Percentiles rank a stretch among this genome's conserved stretches.
These are phyloP conservation scores for Sebastes matsubarae DNA, from an alignment of 2,797 vertebrate genomes.

Conservation along the genomic window DNA sequence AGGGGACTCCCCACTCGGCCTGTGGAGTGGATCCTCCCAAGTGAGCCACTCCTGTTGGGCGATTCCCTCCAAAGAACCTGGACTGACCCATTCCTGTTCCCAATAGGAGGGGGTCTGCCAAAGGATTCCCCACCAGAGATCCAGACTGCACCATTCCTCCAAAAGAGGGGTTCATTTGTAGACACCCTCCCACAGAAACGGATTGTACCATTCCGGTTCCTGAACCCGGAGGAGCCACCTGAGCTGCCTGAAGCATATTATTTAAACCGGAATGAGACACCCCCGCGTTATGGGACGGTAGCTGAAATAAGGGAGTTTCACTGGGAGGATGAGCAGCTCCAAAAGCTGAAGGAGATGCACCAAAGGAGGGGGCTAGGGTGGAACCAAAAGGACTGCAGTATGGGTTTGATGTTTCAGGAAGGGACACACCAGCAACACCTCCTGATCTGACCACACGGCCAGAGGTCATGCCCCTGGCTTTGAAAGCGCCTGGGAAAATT, in stretches of 20 bases:
- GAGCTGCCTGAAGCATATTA: conserved; percentile 15
- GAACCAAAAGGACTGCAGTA: conserved; percentile 36
- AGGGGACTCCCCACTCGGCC: neutral
- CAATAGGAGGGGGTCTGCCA: neutral
- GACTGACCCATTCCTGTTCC: conserved; percentile 18
- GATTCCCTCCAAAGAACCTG: conserved; percentile 21
- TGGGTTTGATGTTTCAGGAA: conserved; percentile 23
- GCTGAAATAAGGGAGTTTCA: conserved; percentile 9
- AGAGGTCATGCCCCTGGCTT: conserved; percentile 21
- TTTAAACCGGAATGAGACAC: conserved; percentile 6
- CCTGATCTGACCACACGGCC: conserved; percentile 33
- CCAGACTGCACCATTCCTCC: conserved; percentile 30
- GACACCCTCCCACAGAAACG: neutral
- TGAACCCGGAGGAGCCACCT: neutral
- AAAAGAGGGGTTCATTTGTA: neutral
- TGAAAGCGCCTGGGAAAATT: conserved; percentile 75
- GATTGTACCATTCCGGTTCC: conserved; percentile 13
- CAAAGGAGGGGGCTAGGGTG: neutral
- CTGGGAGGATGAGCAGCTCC: conserved; percentile 3
- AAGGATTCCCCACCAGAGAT: conserved; percentile 5
- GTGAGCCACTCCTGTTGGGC: neutral
- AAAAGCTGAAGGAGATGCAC: neutral
- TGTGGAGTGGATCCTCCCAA: conserved; percentile 6
- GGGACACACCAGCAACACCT: conserved; percentile 28
- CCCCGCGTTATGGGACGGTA: neutral